phyloP scores from a whole-genome alignment of 1,140 invertebrate genomes.

The Bacillus rossius region DNA sequence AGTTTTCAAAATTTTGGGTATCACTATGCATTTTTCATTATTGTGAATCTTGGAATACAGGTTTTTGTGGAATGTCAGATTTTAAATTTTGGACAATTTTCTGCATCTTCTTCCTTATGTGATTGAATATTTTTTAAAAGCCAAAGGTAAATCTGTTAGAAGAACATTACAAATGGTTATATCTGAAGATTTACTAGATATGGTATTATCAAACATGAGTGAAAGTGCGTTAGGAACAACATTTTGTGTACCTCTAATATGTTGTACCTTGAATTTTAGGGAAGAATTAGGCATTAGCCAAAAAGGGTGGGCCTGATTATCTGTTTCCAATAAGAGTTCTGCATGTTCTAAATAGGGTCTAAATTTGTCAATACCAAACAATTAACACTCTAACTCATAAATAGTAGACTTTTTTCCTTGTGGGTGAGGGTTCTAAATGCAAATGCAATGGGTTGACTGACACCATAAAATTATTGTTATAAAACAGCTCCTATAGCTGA shows the following conservation, averaged over 20 bases:
- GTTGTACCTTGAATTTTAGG: not conserved
- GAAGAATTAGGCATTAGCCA: not conserved
- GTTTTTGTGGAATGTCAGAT: no score
- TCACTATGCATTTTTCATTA: not conserved
- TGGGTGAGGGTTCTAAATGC: conserved; percentile 28
- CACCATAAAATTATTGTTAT: conserved; percentile 27
- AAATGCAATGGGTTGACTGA: conserved; percentile 25
- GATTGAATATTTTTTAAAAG: not conserved
- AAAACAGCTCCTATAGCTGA: conserved; percentile 34
- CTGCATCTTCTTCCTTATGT: not conserved
- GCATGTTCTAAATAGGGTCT: conserved; percentile 35
- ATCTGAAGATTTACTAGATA: not conserved
- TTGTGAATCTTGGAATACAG: not conserved
- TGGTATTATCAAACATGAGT: not conserved
- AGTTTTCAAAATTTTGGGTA: not conserved
- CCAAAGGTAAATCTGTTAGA: not conserved
- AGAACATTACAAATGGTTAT: not conserved
- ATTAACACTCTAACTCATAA: conserved; percentile 42
- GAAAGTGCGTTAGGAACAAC: not conserved
- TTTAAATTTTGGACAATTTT: not conserved
- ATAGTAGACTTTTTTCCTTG: conserved; percentile 38
- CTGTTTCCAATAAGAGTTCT: not conserved
- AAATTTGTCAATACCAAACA: conserved; percentile 42
- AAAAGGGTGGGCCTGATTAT: not conserved
- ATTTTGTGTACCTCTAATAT: not conserved